Evolutionary conservation across 2,113 vertebrate species (phyloP).

Genomic region (Pandion haliaetus): DNA sequence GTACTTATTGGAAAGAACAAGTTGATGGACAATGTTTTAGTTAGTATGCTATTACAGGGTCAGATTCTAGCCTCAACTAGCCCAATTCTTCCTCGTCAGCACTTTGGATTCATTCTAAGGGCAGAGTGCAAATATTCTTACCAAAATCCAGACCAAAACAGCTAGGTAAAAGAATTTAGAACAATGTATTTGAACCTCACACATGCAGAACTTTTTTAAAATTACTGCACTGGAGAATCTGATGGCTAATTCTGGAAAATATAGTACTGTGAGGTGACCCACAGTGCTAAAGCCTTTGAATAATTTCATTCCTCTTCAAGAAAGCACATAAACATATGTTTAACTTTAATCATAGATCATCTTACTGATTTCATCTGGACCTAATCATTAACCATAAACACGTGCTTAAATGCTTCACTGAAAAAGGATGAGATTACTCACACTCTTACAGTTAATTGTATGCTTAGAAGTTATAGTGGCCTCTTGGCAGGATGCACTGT

Average conservation of each 20-base stretch:
- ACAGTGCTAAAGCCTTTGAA: background rate
- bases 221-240: background rate
- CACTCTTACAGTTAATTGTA: background rate
- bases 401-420: background rate
- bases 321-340: conserved; percentile 14
- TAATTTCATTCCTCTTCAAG: conserved; percentile 27
- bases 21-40: background rate
- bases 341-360: conserved; percentile 39
- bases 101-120: background rate
- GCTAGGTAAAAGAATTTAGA: background rate
- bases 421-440: background rate
- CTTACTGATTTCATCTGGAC: conserved; percentile 22
- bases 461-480: background rate
- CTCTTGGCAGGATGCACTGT: background rate
- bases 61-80: background rate
- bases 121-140: background rate
- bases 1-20: background rate
- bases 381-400: conserved; percentile 4
- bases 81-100: background rate
- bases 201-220: background rate
- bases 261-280: background rate
- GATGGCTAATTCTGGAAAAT: background rate
- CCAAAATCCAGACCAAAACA: background rate
- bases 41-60: background rate
- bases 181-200: background rate